Percentiles rank a stretch among this genome's conserved stretches.
Evolutionary conservation across 2,797 vertebrate species (phyloP).

Genomic region (Urosaurus nigricauda): DNA sequence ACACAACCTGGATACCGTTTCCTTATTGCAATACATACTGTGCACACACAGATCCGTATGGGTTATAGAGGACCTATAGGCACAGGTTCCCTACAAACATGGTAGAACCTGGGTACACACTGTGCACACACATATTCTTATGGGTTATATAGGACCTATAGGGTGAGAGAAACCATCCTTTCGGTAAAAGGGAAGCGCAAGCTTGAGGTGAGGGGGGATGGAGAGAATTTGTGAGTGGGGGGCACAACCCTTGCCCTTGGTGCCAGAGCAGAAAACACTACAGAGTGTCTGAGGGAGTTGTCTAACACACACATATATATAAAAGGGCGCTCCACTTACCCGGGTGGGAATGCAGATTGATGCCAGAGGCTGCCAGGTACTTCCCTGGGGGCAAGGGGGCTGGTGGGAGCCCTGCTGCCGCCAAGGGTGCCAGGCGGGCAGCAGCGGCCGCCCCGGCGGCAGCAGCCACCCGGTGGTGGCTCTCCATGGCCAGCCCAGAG

Average conservation of each 20-base stretch:
- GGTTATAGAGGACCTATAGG: no score
- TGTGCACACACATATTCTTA: no score
- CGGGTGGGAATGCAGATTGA: constrained; percentile 93
- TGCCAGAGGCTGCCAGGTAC: constrained; percentile 87
- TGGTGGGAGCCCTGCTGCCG: constrained; percentile 85
- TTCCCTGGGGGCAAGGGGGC: constrained; percentile 90
- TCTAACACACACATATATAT: rapidly evolving
- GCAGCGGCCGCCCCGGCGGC: constrained; percentile 79
- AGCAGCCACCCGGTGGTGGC: constrained; percentile 90
- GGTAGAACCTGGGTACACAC: no score
- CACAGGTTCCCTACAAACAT: no score
- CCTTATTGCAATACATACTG: no score
- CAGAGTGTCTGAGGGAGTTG: background rate
- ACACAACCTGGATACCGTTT: no score
- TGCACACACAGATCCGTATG: no score
- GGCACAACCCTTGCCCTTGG: background rate
- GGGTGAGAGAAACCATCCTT: no score
- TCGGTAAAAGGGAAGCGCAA: no score
- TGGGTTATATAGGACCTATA: no score
- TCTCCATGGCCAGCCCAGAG: constrained; percentile 92
- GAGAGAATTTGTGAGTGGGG: no score
- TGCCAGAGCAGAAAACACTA: background rate
- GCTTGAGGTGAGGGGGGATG: no score
- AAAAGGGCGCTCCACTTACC: constrained; percentile 82
- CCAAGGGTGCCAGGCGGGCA: constrained; percentile 86